Evolutionary conservation across 1,140 invertebrate genomes (phyloP).

Genomic region (Daktulosphaira vitifoliae): DNA sequence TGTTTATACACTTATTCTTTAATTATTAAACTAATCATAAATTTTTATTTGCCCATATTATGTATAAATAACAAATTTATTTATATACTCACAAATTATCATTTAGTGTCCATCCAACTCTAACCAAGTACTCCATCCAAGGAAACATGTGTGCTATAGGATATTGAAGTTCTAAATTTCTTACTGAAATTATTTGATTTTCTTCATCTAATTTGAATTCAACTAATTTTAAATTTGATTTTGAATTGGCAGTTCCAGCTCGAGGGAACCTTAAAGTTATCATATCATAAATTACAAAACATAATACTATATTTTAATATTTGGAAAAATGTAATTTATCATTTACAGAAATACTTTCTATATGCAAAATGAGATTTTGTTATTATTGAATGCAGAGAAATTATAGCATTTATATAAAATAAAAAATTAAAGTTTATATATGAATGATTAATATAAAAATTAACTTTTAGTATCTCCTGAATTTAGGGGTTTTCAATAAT

Average conservation of each 20-base stretch:
- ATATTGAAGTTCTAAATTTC: conserved; percentile 60
- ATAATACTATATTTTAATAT: background rate
- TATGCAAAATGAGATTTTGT: too few species aligned
- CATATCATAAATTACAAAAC: background rate
- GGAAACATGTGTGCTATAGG: conserved; percentile 69
- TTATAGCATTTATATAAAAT: too few species aligned
- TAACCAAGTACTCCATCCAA: conserved; percentile 87
- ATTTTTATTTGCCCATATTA: too few species aligned
- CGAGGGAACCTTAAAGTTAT: conserved; percentile 65
- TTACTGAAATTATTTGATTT: conserved; percentile 56
- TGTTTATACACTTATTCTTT: too few species aligned
- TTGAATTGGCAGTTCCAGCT: conserved; percentile 81
- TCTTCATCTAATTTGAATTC: conserved; percentile 66
- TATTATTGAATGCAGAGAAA: too few species aligned
- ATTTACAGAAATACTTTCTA: background rate
- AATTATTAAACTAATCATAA: too few species aligned
- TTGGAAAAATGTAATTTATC: background rate
- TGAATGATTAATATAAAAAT: too few species aligned
- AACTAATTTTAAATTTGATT: conserved; percentile 77
- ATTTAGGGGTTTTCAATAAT: too few species aligned
- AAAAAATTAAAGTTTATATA: too few species aligned
- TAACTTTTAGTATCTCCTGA: too few species aligned
- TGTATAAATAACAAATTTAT: too few species aligned
- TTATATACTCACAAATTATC: conserved; percentile 76
- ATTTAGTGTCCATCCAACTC: conserved; percentile 87